Conservation (phyloP, 1,140 invertebrate genomes). For the Andricus grossulariae region DNA sequence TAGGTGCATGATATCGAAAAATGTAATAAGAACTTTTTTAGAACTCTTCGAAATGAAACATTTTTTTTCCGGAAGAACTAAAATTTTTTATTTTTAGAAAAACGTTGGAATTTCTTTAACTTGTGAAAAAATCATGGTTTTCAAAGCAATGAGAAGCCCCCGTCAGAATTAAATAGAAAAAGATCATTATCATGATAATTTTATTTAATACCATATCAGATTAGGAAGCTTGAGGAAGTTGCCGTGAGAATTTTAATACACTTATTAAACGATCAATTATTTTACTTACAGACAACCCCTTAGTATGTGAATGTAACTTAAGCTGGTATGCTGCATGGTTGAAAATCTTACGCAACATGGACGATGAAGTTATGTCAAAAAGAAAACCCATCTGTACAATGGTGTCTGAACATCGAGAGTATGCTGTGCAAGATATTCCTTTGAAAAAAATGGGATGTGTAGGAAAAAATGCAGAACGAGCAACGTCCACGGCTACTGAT, state of each 20-base stretch:
- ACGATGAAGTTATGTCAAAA: slow-evolving; percentile 91
- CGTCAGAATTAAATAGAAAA: too few relatives aligned
- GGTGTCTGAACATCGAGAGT: slow-evolving; percentile 85
- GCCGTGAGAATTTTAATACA: background rate
- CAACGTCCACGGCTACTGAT: background rate
- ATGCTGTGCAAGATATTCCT: slow-evolving; percentile 86
- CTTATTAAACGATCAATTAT: background rate
- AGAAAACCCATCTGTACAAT: slow-evolving; percentile 88
- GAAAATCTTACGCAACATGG: slow-evolving; percentile 83
- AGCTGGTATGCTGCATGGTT: slow-evolving; percentile 91
- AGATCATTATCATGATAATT: too few relatives aligned
- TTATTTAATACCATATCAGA: too few relatives aligned
- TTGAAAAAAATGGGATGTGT: slow-evolving; percentile 86
- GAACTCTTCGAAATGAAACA: too few relatives aligned
- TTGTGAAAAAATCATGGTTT: too few relatives aligned
- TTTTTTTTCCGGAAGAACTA: too few relatives aligned
- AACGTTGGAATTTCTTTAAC: too few relatives aligned
- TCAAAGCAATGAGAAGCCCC: too few relatives aligned
- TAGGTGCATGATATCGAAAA: too few relatives aligned
- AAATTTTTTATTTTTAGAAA: too few relatives aligned
- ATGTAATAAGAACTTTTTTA: too few relatives aligned
- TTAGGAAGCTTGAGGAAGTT: too few relatives aligned
- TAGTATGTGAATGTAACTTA: slow-evolving; percentile 91
- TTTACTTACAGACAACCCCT: slow-evolving; percentile 85
- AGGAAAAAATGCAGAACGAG: slow-evolving; percentile 44